Percentiles rank a stretch among this genome's conserved stretches.
phyloP scores from a whole-genome alignment of 1,140 invertebrate species.

The Hirudo medicinalis region DNA sequence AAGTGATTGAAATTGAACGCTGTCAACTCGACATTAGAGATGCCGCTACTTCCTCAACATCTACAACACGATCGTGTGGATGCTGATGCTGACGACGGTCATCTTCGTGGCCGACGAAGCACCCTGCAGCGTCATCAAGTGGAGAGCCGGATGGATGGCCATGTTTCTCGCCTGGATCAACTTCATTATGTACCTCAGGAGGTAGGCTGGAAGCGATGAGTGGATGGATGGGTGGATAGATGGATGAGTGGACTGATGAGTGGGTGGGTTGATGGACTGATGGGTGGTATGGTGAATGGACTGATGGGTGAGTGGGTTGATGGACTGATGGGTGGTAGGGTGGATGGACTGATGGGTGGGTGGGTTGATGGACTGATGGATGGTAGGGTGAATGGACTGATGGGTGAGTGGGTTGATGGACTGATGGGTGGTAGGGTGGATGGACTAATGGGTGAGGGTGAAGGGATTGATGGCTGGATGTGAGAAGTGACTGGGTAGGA shows the following conservation, averaged over 20 bases:
- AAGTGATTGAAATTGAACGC: too few species aligned
- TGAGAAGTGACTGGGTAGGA: too few species aligned
- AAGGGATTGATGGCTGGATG: neutral
- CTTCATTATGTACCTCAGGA: slow-evolving; percentile 25
- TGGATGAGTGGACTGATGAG: neutral
- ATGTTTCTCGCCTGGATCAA: slow-evolving; percentile 25
- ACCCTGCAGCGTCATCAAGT: slow-evolving; percentile 17
- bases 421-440: neutral
- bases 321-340: neutral
- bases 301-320: neutral
- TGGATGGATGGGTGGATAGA: neutral
- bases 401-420: too few species aligned
- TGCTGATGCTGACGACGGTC: slow-evolving; percentile 21
- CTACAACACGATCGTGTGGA: slow-evolving; percentile 22
- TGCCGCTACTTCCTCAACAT: slow-evolving; percentile 21
- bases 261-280: neutral
- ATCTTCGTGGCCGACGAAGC: slow-evolving; percentile 13
- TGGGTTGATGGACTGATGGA: neutral
- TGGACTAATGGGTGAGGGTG: neutral
- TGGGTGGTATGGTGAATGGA: neutral
- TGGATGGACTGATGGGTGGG: neutral
- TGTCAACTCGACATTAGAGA: too few species aligned
- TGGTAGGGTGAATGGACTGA: neutral
- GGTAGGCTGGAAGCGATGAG: slow-evolving; percentile 14
- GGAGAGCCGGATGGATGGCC: slow-evolving; percentile 24